Base-by-base conservation (phyloP, 2,888 invertebrate species). In the Acronicta aceris region DNA sequence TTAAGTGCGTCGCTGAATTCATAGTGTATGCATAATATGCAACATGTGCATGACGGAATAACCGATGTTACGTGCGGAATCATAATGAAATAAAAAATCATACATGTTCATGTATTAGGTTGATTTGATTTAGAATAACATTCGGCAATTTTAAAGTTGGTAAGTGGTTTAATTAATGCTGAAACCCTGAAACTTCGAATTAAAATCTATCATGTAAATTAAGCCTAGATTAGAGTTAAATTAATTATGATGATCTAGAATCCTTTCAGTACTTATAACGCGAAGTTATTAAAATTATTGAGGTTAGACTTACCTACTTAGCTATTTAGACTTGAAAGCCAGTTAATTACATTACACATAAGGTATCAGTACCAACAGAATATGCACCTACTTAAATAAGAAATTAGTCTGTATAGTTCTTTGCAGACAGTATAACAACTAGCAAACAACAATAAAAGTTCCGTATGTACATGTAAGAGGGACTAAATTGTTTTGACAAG, bases 121-220 rank as follows among this genome's bases (percentile, higher is more conserved):
- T 68, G 53, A 68, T 53, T 43, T 52, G 30, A 15, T 30, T 65
- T 51, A 41, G 38, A 49, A 54, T 47, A 51, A 60, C 53, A 59
- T 46, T 17, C 38, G 45, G 45, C 25, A 25, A 51, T 50, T 40
- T 17, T 51, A 4, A 50, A 64, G 64, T 30, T 49, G 45, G 64
- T 30, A 53, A 45, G 52, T 40, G 46, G 36, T 58, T 13, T 36
- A n/a, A 63, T 65, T 59, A 73, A 63, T 65, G 59, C 51, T 53
- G 62, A 68, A 62, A 43, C 65, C 50, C 33, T 56, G 55, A 57
- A 68, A 69, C 58, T 68, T 63, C 49, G 65, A 62, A 59, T 68
- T 51, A 48, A 40, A 54, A 70, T 68, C 74, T 38, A 61, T 60
- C 47, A 41, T 41, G 41, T 33, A 45, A 46, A 42, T 40, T 53